phyloP scores from a whole-genome alignment of 2,113 vertebrate species.

The Melanerpes aurifrons region DNA sequence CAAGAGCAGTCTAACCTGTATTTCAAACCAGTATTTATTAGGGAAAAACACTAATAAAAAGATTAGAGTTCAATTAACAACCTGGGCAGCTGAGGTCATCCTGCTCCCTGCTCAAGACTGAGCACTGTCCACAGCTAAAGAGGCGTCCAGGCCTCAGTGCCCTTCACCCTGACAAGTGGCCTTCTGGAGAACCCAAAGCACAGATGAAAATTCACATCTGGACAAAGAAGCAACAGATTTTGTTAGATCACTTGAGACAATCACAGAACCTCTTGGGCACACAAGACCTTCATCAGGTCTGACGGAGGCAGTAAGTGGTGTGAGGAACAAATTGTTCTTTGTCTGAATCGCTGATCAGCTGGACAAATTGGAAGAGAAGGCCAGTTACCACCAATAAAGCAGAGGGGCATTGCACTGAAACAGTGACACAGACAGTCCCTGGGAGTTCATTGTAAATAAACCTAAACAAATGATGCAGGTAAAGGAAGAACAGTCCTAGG shows the following conservation, averaged over 20 bases:
- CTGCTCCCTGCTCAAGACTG: background rate
- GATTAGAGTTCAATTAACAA: background rate
- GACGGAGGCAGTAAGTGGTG: background rate
- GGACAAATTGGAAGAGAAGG: background rate
- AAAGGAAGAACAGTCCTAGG: slow-evolving; percentile 1
- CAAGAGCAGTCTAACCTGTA: background rate
- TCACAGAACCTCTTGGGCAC: background rate
- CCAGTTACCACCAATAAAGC: slow-evolving; percentile 22
- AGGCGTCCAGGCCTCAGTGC: background rate
- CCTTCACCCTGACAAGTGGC: background rate
- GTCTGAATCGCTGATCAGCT: background rate
- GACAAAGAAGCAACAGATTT: background rate
- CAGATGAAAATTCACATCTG: background rate
- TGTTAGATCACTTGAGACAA: background rate
- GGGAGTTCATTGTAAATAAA: slow-evolving; percentile 12
- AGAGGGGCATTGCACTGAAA: background rate
- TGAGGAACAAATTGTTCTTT: background rate
- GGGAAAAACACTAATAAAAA: background rate
- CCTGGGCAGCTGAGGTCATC: background rate
- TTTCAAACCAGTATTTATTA: background rate
- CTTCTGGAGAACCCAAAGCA: background rate
- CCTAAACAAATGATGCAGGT: slow-evolving; percentile 26
- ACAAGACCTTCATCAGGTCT: background rate
- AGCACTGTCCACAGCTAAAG: fast-evolving
- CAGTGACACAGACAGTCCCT: background rate